Evolutionary conservation across 2,888 invertebrate species (phyloP).

Genomic region (Daptonema setosum): DNA sequence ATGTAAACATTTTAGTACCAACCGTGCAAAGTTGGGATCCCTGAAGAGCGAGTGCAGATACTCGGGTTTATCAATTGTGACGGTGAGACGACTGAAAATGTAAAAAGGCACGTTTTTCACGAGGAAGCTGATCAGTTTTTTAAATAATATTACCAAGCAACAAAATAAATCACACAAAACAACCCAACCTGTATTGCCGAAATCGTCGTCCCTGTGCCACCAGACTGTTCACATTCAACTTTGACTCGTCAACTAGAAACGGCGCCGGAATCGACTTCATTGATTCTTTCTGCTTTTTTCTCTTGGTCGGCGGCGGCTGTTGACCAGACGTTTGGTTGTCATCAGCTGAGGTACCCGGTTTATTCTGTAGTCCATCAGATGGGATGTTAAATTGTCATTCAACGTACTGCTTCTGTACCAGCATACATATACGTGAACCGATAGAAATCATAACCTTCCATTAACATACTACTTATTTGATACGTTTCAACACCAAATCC

Average conservation of each 20-base stretch:
- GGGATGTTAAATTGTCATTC: no score
- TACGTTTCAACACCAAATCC: no score
- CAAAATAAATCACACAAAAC: not conserved
- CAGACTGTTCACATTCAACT: slow-evolving; percentile 15
- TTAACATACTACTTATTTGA: no score
- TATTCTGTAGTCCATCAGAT: no score
- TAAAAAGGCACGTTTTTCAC: not conserved
- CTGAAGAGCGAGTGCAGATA: slow-evolving; percentile 14
- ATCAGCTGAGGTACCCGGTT: no score
- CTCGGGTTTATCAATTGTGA: slow-evolving; percentile 12
- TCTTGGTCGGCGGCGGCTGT: slow-evolving; percentile 15
- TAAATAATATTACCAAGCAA: not conserved
- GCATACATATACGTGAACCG: no score
- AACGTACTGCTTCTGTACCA: no score
- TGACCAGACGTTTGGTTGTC: no score
- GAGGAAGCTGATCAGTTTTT: not conserved
- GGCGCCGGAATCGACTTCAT: slow-evolving; percentile 19
- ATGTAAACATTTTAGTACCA: no score
- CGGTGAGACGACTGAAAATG: slow-evolving; percentile 15
- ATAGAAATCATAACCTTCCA: no score
- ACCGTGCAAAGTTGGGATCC: slow-evolving; percentile 12
- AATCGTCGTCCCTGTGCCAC: slow-evolving; percentile 17
- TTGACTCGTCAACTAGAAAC: slow-evolving; percentile 15
- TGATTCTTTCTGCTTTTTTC: slow-evolving; percentile 18
- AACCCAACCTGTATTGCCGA: slow-evolving; percentile 19